Evolutionary conservation across 2,797 vertebrate genomes (phyloP).

Genomic region (Urocyon cinereoargenteus): DNA sequence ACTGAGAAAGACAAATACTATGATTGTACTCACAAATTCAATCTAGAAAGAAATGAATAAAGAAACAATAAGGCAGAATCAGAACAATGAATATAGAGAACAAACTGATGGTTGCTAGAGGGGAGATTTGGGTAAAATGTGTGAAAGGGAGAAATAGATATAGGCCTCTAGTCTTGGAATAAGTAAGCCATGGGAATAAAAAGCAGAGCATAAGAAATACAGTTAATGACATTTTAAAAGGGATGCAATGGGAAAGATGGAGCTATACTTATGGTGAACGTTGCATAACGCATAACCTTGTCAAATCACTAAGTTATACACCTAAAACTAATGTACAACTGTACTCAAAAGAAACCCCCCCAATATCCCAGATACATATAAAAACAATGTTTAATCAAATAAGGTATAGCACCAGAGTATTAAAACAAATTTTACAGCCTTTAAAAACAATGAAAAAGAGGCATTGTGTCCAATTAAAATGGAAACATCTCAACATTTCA

Average conservation of each 20-base stretch:
- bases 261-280: neutral
- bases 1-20: neutral
- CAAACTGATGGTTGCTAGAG: neutral
- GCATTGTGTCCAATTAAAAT: neutral
- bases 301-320: neutral
- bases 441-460: neutral
- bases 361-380: neutral
- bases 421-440: neutral
- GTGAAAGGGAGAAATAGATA: neutral
- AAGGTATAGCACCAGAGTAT: neutral
- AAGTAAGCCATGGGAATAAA: neutral
- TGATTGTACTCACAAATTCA: neutral
- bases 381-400: neutral
- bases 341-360: neutral
- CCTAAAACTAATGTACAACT: neutral
- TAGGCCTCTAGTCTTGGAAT: neutral
- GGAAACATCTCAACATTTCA: neutral
- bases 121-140: neutral
- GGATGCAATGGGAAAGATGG: neutral
- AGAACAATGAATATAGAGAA: neutral
- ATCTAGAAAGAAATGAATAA: neutral
- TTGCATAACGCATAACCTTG: neutral
- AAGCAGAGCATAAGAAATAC: neutral
- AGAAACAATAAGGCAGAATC: neutral
- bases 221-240: neutral